Evolutionary conservation across 2,888 invertebrate genomes (phyloP).

Genomic region (Phortica okadai): DNA sequence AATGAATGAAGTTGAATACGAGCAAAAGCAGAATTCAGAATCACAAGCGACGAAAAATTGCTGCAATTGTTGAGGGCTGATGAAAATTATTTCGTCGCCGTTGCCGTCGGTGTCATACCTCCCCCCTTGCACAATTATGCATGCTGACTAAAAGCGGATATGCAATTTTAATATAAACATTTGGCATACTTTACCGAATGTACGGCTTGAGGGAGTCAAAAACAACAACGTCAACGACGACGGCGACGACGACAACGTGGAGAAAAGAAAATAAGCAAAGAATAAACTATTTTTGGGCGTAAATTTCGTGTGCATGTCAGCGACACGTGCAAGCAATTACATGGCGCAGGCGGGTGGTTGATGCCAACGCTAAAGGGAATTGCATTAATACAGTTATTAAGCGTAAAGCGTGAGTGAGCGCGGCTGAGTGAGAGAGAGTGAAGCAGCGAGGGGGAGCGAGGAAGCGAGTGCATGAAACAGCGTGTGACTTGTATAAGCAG

Average conservation of each 20-base stretch:
- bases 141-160: conserved; percentile 7
- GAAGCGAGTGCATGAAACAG: background rate
- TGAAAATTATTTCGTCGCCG: background rate
- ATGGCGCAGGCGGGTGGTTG: background rate
- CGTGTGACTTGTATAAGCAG: too few relatives aligned
- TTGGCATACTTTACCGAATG: conserved; percentile 14
- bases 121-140: background rate
- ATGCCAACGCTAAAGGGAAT: background rate
- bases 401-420: too few relatives aligned
- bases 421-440: background rate
- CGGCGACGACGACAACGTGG: background rate
- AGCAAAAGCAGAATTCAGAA: background rate
- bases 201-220: background rate
- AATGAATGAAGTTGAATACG: background rate
- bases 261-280: background rate
- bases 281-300: conserved; percentile 12
- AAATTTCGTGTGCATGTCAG: conserved; percentile 3
- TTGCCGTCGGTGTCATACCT: background rate
- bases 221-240: background rate
- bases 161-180: conserved; percentile 29
- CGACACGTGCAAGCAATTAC: conserved; percentile 24
- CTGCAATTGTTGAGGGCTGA: background rate
- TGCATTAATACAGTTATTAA: too few relatives aligned
- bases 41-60: too few relatives aligned
- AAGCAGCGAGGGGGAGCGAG: background rate